Evolutionary conservation across 2,888 invertebrate species (phyloP).

Genomic region (Euzetes globulus): DNA sequence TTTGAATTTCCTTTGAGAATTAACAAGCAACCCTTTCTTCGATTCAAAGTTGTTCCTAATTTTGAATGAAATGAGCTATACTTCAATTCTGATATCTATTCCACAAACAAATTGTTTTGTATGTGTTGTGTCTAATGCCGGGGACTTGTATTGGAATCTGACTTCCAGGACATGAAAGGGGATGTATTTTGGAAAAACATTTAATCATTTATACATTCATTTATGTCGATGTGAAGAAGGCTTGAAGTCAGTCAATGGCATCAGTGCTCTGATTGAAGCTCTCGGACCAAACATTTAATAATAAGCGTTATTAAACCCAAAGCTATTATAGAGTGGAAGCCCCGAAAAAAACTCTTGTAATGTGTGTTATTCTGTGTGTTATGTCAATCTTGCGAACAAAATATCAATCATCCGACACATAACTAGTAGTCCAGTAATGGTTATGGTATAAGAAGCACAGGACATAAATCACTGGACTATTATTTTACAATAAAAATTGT

Average conservation of each 20-base stretch:
- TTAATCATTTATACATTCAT: not conserved
- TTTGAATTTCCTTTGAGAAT: too few species aligned
- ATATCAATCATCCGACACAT: conserved; percentile 11
- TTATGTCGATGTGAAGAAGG: not conserved
- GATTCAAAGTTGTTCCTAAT: too few species aligned
- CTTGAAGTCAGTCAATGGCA: not conserved
- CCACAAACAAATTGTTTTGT: too few species aligned
- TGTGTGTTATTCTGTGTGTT: not conserved
- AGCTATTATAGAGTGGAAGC: not conserved
- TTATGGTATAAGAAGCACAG: not conserved
- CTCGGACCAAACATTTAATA: not conserved
- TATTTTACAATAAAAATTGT: conserved; percentile 21
- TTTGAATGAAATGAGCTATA: too few species aligned
- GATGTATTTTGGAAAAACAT: not conserved
- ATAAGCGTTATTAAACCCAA: not conserved
- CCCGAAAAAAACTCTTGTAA: not conserved
- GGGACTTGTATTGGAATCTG: too few species aligned
- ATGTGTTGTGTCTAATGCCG: too few species aligned
- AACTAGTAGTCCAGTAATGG: conserved; percentile 5
- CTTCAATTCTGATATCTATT: too few species aligned
- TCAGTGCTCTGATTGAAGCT: not conserved
- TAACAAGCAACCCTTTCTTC: too few species aligned
- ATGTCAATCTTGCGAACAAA: not conserved
- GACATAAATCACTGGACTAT: conserved; percentile 18
- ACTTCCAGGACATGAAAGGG: not conserved